Conservation (phyloP, 2,888 invertebrate species). For the Drosophila mimica region DNA sequence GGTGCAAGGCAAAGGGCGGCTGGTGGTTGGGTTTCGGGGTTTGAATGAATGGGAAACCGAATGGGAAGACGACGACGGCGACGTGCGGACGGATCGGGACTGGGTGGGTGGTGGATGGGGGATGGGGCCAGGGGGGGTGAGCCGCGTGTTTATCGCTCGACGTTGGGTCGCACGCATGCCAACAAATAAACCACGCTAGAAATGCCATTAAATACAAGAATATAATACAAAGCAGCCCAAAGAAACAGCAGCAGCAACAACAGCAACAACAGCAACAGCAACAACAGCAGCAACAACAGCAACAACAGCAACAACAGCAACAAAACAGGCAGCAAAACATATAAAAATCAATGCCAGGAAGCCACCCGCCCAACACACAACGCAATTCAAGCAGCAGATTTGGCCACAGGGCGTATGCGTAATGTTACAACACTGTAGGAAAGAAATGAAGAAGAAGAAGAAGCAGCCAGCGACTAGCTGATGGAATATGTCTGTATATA, state of each 20-base stretch:
- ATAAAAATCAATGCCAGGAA: constrained; percentile 75
- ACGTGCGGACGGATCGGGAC: background rate
- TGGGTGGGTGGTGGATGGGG: background rate
- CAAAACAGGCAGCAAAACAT: constrained; percentile 27
- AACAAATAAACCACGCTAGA: constrained; percentile 77
- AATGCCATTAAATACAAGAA: constrained; percentile 77
- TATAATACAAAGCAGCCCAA: constrained; percentile 59
- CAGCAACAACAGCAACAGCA: constrained; percentile 11
- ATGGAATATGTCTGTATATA: background rate
- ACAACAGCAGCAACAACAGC: background rate
- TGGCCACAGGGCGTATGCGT: constrained; percentile 68
- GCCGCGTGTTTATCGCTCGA: constrained; percentile 74
- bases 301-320: background rate
- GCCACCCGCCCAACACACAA: constrained; percentile 55
- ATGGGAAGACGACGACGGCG: background rate
- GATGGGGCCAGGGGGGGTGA: constrained; percentile 14
- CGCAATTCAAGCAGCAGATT: background rate
- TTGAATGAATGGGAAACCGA: constrained; percentile 4
- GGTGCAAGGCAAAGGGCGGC: constrained; percentile 1
- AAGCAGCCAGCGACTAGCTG: constrained; percentile 7
- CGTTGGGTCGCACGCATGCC: constrained; percentile 79
- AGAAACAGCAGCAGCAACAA: constrained; percentile 24
- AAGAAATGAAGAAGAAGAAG: constrained; percentile 14
- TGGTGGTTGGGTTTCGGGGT: constrained; percentile 1
- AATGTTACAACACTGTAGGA: constrained; percentile 53